These are phyloP conservation scores for Dryococelus australis DNA, from an alignment of 2,888 invertebrate genomes.

Conservation along the genomic window DNA sequence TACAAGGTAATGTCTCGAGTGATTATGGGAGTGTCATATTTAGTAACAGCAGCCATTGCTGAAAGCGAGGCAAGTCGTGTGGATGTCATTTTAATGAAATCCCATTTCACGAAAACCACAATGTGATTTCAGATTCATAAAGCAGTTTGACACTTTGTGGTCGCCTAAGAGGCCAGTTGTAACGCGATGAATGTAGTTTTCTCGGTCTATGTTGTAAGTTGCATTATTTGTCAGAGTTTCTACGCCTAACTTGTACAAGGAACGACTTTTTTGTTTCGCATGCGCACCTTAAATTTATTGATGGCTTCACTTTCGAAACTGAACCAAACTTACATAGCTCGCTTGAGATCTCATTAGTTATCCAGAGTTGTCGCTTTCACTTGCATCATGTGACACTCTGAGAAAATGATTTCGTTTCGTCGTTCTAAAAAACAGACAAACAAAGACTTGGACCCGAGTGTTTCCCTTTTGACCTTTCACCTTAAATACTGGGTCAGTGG, in stretches of 20 bases:
- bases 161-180: background rate
- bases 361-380: background rate
- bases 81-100: background rate
- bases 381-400: background rate
- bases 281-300: background rate
- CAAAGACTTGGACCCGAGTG: background rate
- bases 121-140: background rate
- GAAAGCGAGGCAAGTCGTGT: background rate
- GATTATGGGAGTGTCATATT: background rate
- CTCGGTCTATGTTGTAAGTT: background rate
- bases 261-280: background rate
- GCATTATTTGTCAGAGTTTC: background rate
- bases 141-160: background rate
- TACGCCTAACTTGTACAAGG: background rate
- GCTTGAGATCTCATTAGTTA: background rate
- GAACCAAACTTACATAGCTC: background rate
- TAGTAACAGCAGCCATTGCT: background rate
- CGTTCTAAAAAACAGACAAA: background rate
- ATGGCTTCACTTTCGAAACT: background rate
- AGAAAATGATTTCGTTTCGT: background rate
- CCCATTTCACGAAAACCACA: background rate
- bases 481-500: background rate
- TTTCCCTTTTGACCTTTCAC: background rate
- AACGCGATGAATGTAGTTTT: background rate
- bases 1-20: background rate